Evolutionary conservation across 2,113 vertebrate species (phyloP), one percentile per base, ranked within the genome.

Genomic region (Lepus timidus): DNA sequence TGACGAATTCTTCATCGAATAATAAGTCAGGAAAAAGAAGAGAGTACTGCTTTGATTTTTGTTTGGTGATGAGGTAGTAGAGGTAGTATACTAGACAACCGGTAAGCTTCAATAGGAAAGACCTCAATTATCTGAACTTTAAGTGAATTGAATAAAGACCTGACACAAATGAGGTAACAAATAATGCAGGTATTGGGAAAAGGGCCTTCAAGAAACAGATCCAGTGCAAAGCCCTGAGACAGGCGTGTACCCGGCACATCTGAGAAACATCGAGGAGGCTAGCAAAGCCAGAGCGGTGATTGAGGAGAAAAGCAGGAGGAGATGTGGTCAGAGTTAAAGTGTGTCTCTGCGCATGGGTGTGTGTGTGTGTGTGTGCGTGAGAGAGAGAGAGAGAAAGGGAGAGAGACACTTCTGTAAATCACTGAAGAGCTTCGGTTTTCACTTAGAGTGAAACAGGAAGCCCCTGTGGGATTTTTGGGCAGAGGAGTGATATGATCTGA

Each of bases 351-450:
- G 14, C 29, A 10, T 51, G 27, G 39, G 49, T 51, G 13, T 55
- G n/a, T 79, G 25, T 52, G 49, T 22, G 75, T 52, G 74, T 76
- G 36, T 31, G 27, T 14, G 23, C 27, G 78, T 82, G 25, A 20
- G 55, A 58, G 19, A 58, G 55, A 58, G 14, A 58, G 55, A 58
- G 14, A 58, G 14, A 6, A 6, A 19, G 14, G 4, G 12, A 58
- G 55, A 58, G 23, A 20, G 25, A 16, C 29, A 14, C 1, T 14
- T 33, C 11, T 51, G 1, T 2, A 93, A 29, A 74, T 31, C 51
- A 95, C 20, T 83, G 49, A 96, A 89, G 49, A 49, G 61, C 23
- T 65, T 52, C 33, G 36, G 31, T 44, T 89, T 90, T 93, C 36
- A 83, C 23, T 70, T 70, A 79, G 52, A 89, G 14, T 64, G 9